Evolutionary conservation across 1,140 invertebrate species (phyloP), one percentile per base, ranked within the genome.

Genomic region (Theocolax elegans): DNA sequence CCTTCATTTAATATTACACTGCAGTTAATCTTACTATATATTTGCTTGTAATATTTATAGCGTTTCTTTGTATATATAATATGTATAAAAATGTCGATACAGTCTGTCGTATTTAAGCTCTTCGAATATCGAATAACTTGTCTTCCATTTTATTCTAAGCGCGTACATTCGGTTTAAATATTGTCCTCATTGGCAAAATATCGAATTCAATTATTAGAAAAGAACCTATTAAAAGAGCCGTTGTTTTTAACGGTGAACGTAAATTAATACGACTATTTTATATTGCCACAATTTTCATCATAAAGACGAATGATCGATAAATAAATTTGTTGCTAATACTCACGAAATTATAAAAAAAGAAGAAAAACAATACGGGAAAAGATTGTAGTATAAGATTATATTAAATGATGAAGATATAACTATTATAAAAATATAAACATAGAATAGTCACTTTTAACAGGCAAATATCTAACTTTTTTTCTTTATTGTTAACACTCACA

Each of bases 371-470:
- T 63, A 38, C 40, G 63, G 46, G 64, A 71, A 73, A n/a, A n/a
- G n/a, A 71, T 73, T 69, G 73, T 66, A 77, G 72, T 76, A 77
- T 59, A 76, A 72, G 69, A 75, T 74, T 73, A 75, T 73, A 74
- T 78, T 76, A 71, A 75, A 77, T 60, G 72, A 77, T 78, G 60
- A 77, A 79, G 74, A 80, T 78, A 80, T 81, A 79, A 77, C 73
- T 76, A 78, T 80, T 77, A 77, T 80, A 74, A 81, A 71, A 81
- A 81, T 80, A 79, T 78, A 81, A 81, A 84, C 77, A 78, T 80
- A 81, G 76, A 81, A 81, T 79, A 84, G 75, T 79, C 74, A 79
- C 63, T 79, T 82, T 81, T 73, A 83, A 82, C 77, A 81, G 78
- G 72, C 76, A 77, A 81, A 82, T 81, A 83, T 80, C 66, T 77